Evolutionary conservation across 2,113 vertebrate species (phyloP).

Genomic region (Mus spicilegus): DNA sequence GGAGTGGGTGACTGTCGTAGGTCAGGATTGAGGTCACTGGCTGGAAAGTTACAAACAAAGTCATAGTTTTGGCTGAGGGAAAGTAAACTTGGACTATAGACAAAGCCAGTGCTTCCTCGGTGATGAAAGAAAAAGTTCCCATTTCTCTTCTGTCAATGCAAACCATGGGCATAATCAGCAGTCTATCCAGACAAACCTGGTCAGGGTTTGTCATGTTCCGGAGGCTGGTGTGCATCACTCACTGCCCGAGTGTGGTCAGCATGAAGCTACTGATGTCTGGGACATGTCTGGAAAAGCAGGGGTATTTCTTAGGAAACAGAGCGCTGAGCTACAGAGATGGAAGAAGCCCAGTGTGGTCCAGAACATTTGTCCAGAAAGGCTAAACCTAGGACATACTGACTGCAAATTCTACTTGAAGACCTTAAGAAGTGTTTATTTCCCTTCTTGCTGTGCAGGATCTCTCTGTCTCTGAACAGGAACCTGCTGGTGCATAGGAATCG

Average conservation of each 20-base stretch:
- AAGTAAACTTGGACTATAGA: conserved; percentile 72
- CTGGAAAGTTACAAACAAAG: conserved; percentile 80
- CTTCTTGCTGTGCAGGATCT: background rate
- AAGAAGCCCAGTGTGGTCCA: background rate
- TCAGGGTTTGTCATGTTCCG: conserved; percentile 74
- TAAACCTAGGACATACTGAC: background rate
- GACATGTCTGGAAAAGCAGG: conserved; percentile 50
- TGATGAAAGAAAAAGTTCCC: conserved; percentile 62
- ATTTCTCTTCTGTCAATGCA: conserved; percentile 75
- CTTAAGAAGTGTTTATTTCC: background rate
- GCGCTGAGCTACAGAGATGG: background rate
- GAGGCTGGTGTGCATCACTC: conserved; percentile 41
- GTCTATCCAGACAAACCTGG: background rate
- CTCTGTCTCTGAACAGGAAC: background rate
- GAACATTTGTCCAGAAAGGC: background rate
- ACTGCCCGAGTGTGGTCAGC: conserved; percentile 37
- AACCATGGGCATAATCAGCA: conserved; percentile 73
- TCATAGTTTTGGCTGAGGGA: conserved; percentile 80
- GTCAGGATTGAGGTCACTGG: conserved; percentile 83
- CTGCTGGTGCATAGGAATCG: background rate
- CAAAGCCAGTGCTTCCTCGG: conserved; percentile 71
- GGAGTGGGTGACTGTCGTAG: conserved; percentile 67
- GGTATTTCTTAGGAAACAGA: background rate
- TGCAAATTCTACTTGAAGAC: background rate
- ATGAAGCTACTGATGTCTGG: conserved; percentile 43